Conservation (phyloP, 1,140 invertebrate genomes). For the Anastrepha obliqua region DNA sequence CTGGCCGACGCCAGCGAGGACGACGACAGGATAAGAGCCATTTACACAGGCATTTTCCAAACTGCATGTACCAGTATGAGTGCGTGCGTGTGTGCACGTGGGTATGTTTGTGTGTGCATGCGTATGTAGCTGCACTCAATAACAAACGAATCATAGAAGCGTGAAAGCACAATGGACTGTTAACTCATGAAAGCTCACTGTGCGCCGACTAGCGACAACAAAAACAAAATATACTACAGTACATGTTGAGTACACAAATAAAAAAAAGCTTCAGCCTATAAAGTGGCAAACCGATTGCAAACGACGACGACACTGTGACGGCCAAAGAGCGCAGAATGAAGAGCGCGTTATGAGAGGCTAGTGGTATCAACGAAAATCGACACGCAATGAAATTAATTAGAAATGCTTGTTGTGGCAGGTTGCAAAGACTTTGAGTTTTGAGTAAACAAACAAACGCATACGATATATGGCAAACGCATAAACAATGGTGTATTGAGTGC, state of each 20-base stretch:
- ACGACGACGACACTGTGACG: neutral
- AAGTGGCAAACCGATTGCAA: neutral
- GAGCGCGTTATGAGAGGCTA: neutral
- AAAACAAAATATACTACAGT: slow-evolving; percentile 6
- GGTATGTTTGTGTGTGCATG: neutral
- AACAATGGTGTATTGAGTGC: neutral
- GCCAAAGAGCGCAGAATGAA: neutral
- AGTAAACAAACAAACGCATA: slow-evolving; percentile 10
- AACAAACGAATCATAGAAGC: slow-evolving; percentile 50
- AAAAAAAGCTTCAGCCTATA: slow-evolving; percentile 6
- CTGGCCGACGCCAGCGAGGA: slow-evolving; percentile 8
- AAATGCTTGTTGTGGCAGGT: slow-evolving; percentile 16
- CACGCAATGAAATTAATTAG: slow-evolving; percentile 8
- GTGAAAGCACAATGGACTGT: slow-evolving; percentile 44
- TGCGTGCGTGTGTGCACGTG: neutral
- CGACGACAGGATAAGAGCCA: slow-evolving; percentile 29
- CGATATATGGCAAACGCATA: neutral
- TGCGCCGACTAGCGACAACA: neutral
- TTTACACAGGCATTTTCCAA: neutral
- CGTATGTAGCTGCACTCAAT: neutral
- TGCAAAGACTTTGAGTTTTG: slow-evolving; percentile 27
- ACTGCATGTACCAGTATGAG: neutral
- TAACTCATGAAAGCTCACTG: slow-evolving; percentile 45
- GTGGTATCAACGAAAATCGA: neutral
- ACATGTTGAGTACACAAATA: neutral